Percentiles rank a stretch among this genome's conserved stretches.
These are phyloP conservation scores for Crenuchus spilurus DNA, from an alignment of 2,797 vertebrate genomes.

Conservation along the genomic window DNA sequence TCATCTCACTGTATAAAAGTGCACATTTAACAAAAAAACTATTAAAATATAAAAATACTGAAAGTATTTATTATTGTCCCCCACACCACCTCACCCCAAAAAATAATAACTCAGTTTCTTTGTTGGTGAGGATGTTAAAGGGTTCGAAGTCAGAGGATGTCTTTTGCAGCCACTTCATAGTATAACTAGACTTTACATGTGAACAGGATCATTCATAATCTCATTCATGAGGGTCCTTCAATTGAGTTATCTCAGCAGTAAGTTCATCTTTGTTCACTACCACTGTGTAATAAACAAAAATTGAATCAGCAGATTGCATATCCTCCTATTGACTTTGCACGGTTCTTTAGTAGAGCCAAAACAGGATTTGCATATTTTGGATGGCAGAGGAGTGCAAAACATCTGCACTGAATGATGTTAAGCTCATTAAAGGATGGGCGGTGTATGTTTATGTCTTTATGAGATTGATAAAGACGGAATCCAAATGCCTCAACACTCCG, in stretches of 20 bases:
- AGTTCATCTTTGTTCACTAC: conserved; percentile 8
- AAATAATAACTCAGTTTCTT: no score
- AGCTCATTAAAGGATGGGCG: conserved; percentile 64
- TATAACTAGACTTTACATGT: not conserved
- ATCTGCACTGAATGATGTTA: conserved; percentile 61
- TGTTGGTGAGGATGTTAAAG: no score
- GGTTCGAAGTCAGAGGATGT: no score
- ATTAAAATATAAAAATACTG: no score
- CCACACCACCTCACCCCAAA: no score
- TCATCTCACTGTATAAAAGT: no score
- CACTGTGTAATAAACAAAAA: conserved; percentile 30
- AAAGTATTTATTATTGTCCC: no score
- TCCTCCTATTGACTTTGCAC: conserved; percentile 51
- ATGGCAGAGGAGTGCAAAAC: conserved; percentile 49
- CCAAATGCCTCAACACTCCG: conserved; percentile 46
- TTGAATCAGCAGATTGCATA: conserved; percentile 47
- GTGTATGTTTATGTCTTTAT: conserved; percentile 52
- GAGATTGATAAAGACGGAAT: conserved; percentile 58
- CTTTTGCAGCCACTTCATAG: not conserved
- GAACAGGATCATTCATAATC: not conserved
- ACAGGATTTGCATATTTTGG: conserved; percentile 66
- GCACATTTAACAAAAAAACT: no score
- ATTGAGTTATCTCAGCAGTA: not conserved
- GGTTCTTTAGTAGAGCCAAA: conserved; percentile 56
- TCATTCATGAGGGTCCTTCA: not conserved